Conservation (phyloP, 2,888 invertebrate species). For the Autographa gamma region DNA sequence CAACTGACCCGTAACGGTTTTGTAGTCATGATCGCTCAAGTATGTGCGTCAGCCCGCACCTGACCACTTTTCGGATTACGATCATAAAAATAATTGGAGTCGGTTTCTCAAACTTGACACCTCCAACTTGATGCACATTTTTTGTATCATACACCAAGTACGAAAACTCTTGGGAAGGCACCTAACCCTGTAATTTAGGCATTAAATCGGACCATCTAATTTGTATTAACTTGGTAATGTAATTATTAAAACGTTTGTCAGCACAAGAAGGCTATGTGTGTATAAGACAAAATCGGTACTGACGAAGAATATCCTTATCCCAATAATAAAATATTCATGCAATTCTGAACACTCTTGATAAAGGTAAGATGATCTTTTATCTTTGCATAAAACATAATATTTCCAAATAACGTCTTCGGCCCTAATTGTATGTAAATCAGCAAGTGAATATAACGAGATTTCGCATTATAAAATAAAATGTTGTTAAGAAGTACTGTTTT, state of each 20-base stretch:
- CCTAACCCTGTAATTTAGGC: neutral
- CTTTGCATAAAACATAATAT: conserved; percentile 34
- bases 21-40: conserved; percentile 34
- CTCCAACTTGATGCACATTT: conserved; percentile 22
- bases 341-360: neutral
- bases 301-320: neutral
- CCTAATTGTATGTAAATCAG: conserved; percentile 66
- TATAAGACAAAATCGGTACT: neutral
- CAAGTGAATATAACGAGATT: conserved; percentile 60
- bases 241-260: neutral
- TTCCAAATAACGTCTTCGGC: conserved; percentile 56
- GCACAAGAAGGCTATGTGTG: neutral
- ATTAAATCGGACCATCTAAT: neutral
- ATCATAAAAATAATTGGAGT: conserved; percentile 51
- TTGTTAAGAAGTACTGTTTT: conserved; percentile 72
- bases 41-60: conserved; percentile 31
- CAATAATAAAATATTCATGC: conserved; percentile 1
- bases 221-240: neutral
- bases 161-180: neutral
- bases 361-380: conserved; percentile 8
- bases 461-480: conserved; percentile 65
- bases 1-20: conserved; percentile 57
- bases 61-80: conserved; percentile 50
- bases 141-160: conserved; percentile 13
- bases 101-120: conserved; percentile 48